Base-by-base conservation (phyloP, 2,113 vertebrate genomes). In the Neogobius melanostomus region DNA sequence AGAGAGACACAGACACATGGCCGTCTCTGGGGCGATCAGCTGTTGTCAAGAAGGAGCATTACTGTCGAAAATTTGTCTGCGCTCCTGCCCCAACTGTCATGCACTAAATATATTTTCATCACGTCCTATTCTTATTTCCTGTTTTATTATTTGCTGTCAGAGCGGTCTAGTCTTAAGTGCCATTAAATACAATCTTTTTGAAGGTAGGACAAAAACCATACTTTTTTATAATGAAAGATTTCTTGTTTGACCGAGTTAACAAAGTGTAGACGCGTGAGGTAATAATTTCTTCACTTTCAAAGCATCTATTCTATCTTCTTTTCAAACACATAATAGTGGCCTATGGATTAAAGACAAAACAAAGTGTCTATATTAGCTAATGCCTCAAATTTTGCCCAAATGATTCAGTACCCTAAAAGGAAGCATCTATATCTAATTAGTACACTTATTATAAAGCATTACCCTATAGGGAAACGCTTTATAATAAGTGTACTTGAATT, bases 1-100 rank as follows among this genome's bases (percentile, higher is more conserved):
- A 82, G 71, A 52, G 74, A 52, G 53, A 11, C 49, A 62, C 71
- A 81, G 79, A 76, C 75, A 81, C 76, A 65, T 68, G 7, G 63
- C 64, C 72, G 68, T 49, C 28, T 53, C 68, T 54, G 48, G 68
- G 74, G 72, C 62, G 51, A 80, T 79, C 46, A 61, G 45, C 49
- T 69, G 71, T 54, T 56, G 42, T 48, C 16, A 64, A 73, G 66
- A 52, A 77, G 54, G 14, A 80, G 59, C 66, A 62, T 45, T 46
- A 70, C 72, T 69, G 42, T 61, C 66, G 66, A 28, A 53, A 64
- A 82, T 82, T 16, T 72, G 52, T 66, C 67, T 72, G 4, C 63
- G 53, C 50, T 47, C 36, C 62, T 69, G 17, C 51, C 43, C 1
- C 63, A 3, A 36, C 75, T 69, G 66, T 80, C 67, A 79, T 11